These are phyloP conservation scores for Eucriotettix oculatus DNA, from an alignment of 2,888 invertebrate genomes.

Conservation along the genomic window DNA sequence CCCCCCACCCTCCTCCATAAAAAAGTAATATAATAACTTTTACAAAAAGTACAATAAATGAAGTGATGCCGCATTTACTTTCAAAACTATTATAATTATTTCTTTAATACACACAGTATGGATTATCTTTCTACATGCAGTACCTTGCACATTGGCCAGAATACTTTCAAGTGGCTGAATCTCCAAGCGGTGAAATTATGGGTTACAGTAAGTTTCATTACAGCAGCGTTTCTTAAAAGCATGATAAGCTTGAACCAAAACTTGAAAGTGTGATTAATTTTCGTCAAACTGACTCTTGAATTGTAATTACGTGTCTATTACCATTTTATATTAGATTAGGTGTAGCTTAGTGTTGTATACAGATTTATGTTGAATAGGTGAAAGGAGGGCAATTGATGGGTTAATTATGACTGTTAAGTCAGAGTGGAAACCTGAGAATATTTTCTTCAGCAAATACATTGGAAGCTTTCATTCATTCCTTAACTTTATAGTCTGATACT, in stretches of 20 bases:
- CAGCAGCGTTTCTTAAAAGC: not conserved
- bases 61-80: too few species aligned
- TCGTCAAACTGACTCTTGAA: not conserved
- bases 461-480: too few species aligned
- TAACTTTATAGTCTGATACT: too few species aligned
- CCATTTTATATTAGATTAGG: too few species aligned
- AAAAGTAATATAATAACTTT: not conserved
- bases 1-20: too few species aligned
- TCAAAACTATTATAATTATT: not conserved
- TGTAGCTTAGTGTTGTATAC: too few species aligned
- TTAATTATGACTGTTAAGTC: too few species aligned
- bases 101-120: slow-evolving; percentile 38
- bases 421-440: too few species aligned
- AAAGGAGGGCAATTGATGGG: too few species aligned
- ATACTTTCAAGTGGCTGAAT: slow-evolving; percentile 94
- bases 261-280: too few species aligned
- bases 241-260: not conserved
- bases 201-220: slow-evolving; percentile 73
- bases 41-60: not conserved
- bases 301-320: not conserved
- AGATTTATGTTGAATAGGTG: too few species aligned
- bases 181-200: slow-evolving; percentile 92
- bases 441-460: too few species aligned
- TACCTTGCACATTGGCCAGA: slow-evolving; percentile 98
- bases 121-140: slow-evolving; percentile 89